Base-by-base conservation (phyloP, 2,797 vertebrate species). In the Onychomys arenicola region DNA sequence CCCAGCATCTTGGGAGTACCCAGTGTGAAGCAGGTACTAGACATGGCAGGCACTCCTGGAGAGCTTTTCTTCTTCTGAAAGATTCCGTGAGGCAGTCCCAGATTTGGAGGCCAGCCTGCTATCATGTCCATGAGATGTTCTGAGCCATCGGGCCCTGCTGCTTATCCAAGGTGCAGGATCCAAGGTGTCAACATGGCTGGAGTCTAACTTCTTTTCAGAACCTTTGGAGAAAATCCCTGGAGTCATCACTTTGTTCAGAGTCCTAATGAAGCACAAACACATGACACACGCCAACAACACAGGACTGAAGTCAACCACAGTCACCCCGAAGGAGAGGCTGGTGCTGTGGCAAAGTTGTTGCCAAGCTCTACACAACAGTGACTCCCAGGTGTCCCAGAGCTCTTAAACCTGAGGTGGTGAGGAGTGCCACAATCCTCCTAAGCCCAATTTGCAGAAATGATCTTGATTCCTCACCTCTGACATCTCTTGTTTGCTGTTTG, bases 221-320 rank as follows among this genome's bases (percentile, higher is more conserved):
- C 43, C 2, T 40, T 81, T 52, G 52, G 78, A 91, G 78, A 85
- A 85, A 92, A 57, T 63, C 32, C 67, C 52, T 95, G 65, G n/a
- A 63, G 25, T 8, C 0, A 19, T 59, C 32, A 14, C 65, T 32
- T 89, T 67, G 14, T 69, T 80, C 88, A 6, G 32, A 80, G 29
- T 40, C 55, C 14, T 9, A 16, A 73, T 16, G 13, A 43, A 17
- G 27, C 12, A 19, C 4, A 17, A 4, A 29, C 2, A 14, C 49
- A 37, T 2, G 4, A 21, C 52, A 65, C 57, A 49, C 9, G 59
- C 27, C 5, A 61, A 59, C 0, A 0, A 29, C 59, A n/a, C 43
- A 59, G 82, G 25, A 32, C 19, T 5, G 7, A 78, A 34, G 40
- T 37, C 61, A 23, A 27, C 32, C 29, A 17, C 65, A 32, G 3